Evolutionary conservation across 2,888 invertebrate genomes (phyloP), one percentile per base, ranked within the genome.

Genomic region (Caenorhabditis panamensis): DNA sequence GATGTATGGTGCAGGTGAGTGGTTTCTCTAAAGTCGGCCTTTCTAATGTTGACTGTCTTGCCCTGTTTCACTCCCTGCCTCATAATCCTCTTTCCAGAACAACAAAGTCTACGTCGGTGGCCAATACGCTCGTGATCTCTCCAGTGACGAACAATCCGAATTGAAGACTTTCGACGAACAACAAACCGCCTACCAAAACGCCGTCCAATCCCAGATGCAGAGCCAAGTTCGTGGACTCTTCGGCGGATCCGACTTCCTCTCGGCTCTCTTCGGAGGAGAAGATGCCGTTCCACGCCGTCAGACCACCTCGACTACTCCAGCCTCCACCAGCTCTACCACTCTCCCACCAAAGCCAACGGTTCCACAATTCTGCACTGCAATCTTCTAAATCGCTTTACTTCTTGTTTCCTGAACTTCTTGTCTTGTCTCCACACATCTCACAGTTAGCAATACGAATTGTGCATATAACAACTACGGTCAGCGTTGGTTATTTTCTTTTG

Each of bases 281-380:
- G 79, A 73, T 20, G 13, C 54, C 24, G 44, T 24, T 44, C 67
- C 49, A 51, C 76, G 47, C 28, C 54, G 36, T 13, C 69, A 62
- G 75, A 71, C 71, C 53, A 51, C 71, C 28, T 56, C 84, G n/a
- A 83, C 86, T 36, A 79, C 85, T 47, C 62, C 86, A 9, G 76
- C 84, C 26, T 62, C 86, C 1, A 69, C 80, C 41, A 85, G 82
- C 53, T 76, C 86, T 13, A 66, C 85, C 18, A 82, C 86, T 18
- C 73, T 86, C 47, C 82, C 86, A 26, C 86, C 84, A 36, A 86
- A 88, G 51, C 90, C 90, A 37, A 87, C 85, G 16, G 86, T 89
- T 18, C 90, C 90, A 61, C 85, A 88, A 68, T 89, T 89, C 88
- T 90, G 90, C 82, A 88, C 88, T n/a, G 83, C 88, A 63, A 86